Conservation (phyloP, 2,888 invertebrate genomes). For the Anticlea derivata region DNA sequence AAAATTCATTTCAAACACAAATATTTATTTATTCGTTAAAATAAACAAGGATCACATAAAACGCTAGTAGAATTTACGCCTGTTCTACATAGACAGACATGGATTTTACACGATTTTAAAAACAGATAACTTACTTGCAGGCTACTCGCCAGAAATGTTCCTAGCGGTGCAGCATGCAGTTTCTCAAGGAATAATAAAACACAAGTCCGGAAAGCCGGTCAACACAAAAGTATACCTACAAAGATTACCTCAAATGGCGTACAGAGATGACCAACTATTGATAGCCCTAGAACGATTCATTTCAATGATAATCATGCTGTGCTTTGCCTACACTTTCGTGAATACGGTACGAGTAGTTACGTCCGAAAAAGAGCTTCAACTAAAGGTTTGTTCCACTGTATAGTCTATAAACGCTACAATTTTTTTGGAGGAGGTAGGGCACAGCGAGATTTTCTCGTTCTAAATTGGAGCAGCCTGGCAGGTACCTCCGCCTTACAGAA, state of each 20-base stretch:
- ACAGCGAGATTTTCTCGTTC: too few species aligned
- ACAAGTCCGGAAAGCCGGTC: slow-evolving; percentile 60
- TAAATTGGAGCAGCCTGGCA: too few species aligned
- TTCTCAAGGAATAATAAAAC: slow-evolving; percentile 70
- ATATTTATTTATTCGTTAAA: too few species aligned
- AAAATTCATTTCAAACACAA: too few species aligned
- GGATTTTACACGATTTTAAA: too few species aligned
- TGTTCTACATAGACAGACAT: too few species aligned
- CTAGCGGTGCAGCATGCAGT: slow-evolving; percentile 72
- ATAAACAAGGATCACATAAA: too few species aligned
- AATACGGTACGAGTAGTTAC: slow-evolving; percentile 90
- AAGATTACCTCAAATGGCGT: slow-evolving; percentile 89
- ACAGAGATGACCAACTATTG: slow-evolving; percentile 87
- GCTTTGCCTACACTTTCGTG: slow-evolving; percentile 92
- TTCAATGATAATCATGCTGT: slow-evolving; percentile 91
- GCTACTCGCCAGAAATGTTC: slow-evolving; percentile 75
- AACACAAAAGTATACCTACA: slow-evolving; percentile 79
- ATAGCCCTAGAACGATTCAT: slow-evolving; percentile 87
- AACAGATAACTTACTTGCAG: too few species aligned
- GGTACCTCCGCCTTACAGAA: too few species aligned
- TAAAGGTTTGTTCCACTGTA: slow-evolving; percentile 82
- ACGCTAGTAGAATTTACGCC: too few species aligned
- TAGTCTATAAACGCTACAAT: too few species aligned
- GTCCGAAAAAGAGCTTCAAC: slow-evolving; percentile 89
- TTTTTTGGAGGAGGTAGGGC: too few species aligned